Percentiles rank a stretch among this genome's conserved stretches.
Conservation (phyloP, 2,113 vertebrate genomes). For the Panthera tigris region DNA sequence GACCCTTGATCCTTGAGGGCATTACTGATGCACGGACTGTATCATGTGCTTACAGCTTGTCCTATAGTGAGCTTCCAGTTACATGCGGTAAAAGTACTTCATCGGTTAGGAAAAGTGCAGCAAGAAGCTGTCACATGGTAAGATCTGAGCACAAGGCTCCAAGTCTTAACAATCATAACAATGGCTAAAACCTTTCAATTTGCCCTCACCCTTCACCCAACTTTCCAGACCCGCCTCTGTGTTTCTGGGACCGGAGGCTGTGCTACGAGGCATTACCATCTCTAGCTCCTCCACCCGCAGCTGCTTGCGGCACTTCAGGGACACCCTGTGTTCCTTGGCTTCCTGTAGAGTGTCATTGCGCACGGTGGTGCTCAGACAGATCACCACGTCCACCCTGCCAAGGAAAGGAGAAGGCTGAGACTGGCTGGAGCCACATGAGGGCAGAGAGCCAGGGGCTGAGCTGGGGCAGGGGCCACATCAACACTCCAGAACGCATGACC, state of each 20-base stretch:
- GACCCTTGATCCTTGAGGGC: too few species aligned
- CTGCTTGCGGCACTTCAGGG: conserved; percentile 96
- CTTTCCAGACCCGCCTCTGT: background rate
- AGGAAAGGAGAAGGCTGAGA: background rate
- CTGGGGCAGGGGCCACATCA: background rate
- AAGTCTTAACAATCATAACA: background rate
- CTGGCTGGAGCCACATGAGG: background rate
- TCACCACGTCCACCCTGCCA: conserved; percentile 96
- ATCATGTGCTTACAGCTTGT: background rate
- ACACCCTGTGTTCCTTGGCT: conserved; percentile 94
- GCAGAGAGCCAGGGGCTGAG: background rate
- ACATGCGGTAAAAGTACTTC: background rate
- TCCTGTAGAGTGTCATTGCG: conserved; percentile 98
- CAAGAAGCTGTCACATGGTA: background rate
- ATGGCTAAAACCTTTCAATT: background rate
- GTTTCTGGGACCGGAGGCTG: background rate
- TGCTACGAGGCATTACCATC: conserved; percentile 87
- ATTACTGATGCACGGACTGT: background rate
- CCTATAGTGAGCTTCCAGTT: background rate
- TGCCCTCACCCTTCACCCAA: background rate
- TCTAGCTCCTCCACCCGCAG: conserved; percentile 97
- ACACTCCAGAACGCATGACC: background rate
- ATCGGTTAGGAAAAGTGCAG: background rate
- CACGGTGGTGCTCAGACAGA: conserved; percentile 97
- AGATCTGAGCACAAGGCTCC: background rate